Percentiles rank a stretch among this genome's conserved stretches.
phyloP scores from a whole-genome alignment of 2,888 invertebrate species.

The Synanthedon vespiformis region DNA sequence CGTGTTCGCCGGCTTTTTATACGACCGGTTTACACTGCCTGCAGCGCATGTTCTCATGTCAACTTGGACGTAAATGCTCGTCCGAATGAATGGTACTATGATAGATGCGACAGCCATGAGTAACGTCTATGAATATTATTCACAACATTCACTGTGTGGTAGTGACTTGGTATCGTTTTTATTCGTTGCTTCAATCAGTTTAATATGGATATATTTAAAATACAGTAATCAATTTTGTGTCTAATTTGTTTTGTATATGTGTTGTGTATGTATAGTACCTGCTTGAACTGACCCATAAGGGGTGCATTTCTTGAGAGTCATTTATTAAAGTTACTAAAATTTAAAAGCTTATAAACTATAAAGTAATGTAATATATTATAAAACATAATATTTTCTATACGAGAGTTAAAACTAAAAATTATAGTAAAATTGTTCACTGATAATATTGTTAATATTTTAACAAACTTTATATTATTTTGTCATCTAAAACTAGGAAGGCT shows the following conservation, averaged over 20 bases:
- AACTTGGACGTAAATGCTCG: slow-evolving; percentile 23
- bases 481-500: background rate
- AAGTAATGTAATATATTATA: too few relatives aligned
- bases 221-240: background rate
- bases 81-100: slow-evolving; percentile 23
- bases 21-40: slow-evolving; percentile 19
- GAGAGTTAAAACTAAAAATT: too few relatives aligned
- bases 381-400: too few relatives aligned
- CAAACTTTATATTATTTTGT: background rate
- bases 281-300: too few relatives aligned
- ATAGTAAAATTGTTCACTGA: too few relatives aligned
- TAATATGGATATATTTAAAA: background rate
- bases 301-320: too few relatives aligned
- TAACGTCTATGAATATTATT: slow-evolving; percentile 19
- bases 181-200: background rate
- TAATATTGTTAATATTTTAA: background rate
- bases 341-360: too few relatives aligned
- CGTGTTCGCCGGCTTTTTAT: slow-evolving; percentile 38
- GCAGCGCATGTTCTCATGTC: slow-evolving; percentile 22
- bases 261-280: too few relatives aligned
- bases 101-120: slow-evolving; percentile 37
- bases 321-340: too few relatives aligned
- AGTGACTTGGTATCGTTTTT: background rate
- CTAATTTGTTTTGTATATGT: too few relatives aligned
- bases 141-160: slow-evolving; percentile 18